phyloP scores from a whole-genome alignment of 1,140 invertebrate species.

The Trialeurodes vaporariorum region DNA sequence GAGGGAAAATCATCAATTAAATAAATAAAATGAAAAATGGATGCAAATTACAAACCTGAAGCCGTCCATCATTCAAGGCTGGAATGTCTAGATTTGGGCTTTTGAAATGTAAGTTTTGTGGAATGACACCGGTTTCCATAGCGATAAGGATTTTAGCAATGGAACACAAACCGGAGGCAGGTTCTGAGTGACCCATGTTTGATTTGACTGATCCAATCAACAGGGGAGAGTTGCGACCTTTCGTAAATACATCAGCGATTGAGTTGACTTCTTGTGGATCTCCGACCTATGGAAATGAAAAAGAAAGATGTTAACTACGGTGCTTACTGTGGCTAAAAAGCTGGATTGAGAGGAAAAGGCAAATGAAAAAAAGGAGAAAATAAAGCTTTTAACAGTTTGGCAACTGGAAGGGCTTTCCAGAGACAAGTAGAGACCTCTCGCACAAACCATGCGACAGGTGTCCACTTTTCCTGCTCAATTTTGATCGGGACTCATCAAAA shows the following conservation, averaged over 20 bases:
- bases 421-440: too few relatives aligned
- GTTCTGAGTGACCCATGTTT: constrained; percentile 96
- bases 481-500: too few relatives aligned
- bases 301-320: neutral
- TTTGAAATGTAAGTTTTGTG: constrained; percentile 80
- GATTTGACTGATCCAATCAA: constrained; percentile 92
- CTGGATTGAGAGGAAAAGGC: too few relatives aligned
- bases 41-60: constrained; percentile 42
- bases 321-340: too few relatives aligned
- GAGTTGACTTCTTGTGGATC: constrained; percentile 94
- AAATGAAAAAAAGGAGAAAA: too few relatives aligned
- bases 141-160: constrained; percentile 83
- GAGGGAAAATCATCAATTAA: neutral
- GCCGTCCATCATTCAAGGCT: constrained; percentile 67
- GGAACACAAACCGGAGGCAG: constrained; percentile 81
- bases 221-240: constrained; percentile 62
- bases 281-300: constrained; percentile 42
- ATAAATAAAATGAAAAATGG: neutral
- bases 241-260: constrained; percentile 79
- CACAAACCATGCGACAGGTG: too few relatives aligned
- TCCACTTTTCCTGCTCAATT: too few relatives aligned
- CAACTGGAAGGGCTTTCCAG: too few relatives aligned
- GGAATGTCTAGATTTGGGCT: constrained; percentile 80
- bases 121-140: constrained; percentile 78
- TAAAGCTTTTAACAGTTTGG: too few relatives aligned